Conservation (phyloP, 2,113 vertebrate genomes). For the Rhea pennata region DNA sequence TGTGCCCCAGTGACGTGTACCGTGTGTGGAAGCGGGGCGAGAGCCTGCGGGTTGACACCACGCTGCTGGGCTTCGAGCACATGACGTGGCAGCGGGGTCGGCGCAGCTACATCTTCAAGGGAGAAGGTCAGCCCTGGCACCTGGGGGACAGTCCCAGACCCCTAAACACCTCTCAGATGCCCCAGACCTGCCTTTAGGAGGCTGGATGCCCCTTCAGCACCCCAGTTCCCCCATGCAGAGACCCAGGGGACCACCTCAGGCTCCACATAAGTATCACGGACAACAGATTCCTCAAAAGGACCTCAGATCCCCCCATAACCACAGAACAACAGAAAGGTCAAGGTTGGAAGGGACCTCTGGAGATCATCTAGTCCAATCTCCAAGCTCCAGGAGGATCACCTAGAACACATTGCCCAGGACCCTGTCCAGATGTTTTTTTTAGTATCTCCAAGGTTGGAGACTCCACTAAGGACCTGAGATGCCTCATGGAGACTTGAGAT, state of each 20-base stretch:
- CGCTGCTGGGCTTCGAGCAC: conserved; percentile 93
- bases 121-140: conserved; percentile 81
- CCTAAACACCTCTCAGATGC: too few species aligned
- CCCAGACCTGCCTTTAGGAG: neutral
- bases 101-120: conserved; percentile 95
- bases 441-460: neutral
- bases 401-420: neutral
- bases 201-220: neutral
- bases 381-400: neutral
- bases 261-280: neutral
- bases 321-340: neutral
- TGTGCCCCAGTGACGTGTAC: conserved; percentile 95
- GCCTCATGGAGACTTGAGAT: too few species aligned
- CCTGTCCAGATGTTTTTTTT: neutral
- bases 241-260: neutral
- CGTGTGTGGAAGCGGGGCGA: conserved; percentile 95
- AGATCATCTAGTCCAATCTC: neutral
- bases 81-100: conserved; percentile 97
- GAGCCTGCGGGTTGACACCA: conserved; percentile 92
- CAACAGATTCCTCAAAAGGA: too few species aligned
- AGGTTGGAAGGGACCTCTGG: neutral
- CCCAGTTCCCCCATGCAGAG: too few species aligned
- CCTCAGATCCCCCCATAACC: neutral
- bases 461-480: neutral
- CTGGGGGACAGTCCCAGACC: neutral